These are phyloP conservation scores for Ispidina lecontei DNA, from an alignment of 2,797 vertebrate genomes.

Conservation along the genomic window DNA sequence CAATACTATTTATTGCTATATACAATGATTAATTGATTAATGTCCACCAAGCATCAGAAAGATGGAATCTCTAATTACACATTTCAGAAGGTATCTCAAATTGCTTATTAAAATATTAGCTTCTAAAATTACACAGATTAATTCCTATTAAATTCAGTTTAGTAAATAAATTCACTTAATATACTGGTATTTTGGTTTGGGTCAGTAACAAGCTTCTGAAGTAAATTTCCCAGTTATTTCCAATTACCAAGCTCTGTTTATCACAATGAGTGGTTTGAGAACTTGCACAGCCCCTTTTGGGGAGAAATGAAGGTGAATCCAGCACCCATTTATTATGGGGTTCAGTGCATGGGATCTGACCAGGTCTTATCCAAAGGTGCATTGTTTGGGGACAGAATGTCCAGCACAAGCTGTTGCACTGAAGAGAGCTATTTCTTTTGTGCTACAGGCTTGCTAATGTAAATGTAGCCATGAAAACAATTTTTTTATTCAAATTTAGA, in stretches of 20 bases:
- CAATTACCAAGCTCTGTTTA: background rate
- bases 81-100: background rate
- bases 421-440: background rate
- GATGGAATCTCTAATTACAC: background rate
- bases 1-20: background rate
- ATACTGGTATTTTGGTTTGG: background rate
- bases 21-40: background rate
- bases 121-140: background rate
- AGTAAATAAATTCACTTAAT: background rate
- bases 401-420: background rate
- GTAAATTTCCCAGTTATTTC: background rate
- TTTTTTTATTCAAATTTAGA: background rate
- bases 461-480: background rate
- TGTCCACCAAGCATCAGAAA: background rate
- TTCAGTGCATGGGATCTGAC: background rate
- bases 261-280: background rate
- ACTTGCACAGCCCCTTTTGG: background rate
- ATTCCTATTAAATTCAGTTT: background rate
- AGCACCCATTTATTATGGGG: background rate
- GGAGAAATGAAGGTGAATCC: background rate
- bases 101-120: background rate
- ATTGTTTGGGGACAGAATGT: background rate
- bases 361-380: background rate
- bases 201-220: background rate
- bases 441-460: background rate